Evolutionary conservation across 2,888 invertebrate genomes (phyloP), one percentile per base, ranked within the genome.

Genomic region (Chydorus sphaericus): DNA sequence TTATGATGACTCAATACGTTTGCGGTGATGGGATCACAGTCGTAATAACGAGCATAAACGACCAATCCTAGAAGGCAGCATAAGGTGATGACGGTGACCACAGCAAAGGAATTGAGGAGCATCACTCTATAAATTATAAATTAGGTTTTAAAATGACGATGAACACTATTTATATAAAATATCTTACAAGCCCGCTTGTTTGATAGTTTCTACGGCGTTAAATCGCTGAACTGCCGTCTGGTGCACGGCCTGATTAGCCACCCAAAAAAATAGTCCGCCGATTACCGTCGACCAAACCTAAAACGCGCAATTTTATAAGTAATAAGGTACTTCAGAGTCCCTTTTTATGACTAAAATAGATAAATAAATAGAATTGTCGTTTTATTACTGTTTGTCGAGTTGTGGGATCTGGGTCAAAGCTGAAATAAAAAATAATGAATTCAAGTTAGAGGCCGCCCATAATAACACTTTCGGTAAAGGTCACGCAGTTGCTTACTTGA

Each of bases 221-320:
- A 91, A 90, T 68, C 93, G 85, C 70, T 94, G 94, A 37, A 94
- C 84, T 33, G 92, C 89, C 0, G 91, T 87, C 70, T 94, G 93
- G 71, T 92, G 92, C 48, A 90, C 85, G 67, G 87, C 88, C 69
- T 89, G 91, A 77, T 92, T 83, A 51, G 89, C 85, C 58, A 86
- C 78, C 91, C 92, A 93, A 31, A 18, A 90, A 66, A 93, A 81
- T 20, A 85, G 86, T 4, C 90, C 91, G 30, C 92, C 93, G 59
- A 89, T 74, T 6, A 85, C 80, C 53, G 87, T 85, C 4, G 82
- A 77, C 88, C 91, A 93, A 60, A 92, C 31, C 33, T 44, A 2
- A 1, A 39, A n/a, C n/a, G n/a, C n/a, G n/a, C n/a, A n/a, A n/a
- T n/a, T n/a, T n/a, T n/a, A n/a, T n/a, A n/a, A n/a, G n/a, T n/a